phyloP scores from a whole-genome alignment of 2,888 invertebrate species.

The Drosophila emarginata region DNA sequence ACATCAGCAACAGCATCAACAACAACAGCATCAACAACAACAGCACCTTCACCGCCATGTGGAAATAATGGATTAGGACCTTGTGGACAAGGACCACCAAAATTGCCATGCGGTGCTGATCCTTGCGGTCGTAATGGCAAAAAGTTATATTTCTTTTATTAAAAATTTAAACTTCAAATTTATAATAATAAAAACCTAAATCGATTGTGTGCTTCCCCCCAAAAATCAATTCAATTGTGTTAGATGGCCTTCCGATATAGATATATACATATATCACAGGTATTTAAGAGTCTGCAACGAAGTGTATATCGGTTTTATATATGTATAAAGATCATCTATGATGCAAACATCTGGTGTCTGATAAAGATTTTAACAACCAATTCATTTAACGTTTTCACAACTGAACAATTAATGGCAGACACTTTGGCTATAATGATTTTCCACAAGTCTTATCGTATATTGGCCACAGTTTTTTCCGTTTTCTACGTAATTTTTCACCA shows the following conservation, averaged over 20 bases:
- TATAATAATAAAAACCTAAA: background rate
- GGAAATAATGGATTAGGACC: background rate
- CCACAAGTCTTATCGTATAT: constrained; percentile 8
- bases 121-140: background rate
- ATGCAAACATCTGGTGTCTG: constrained; percentile 50
- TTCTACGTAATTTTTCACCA: constrained; percentile 41
- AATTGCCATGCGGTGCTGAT: background rate
- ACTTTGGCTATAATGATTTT: constrained; percentile 20
- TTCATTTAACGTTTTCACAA: constrained; percentile 44
- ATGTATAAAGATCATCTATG: constrained; percentile 47
- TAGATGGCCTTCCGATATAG: background rate
- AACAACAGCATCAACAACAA: too few species aligned
- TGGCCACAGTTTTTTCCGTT: background rate
- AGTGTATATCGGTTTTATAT: background rate
- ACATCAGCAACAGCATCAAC: background rate
- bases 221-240: background rate
- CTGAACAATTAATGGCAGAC: constrained; percentile 33
- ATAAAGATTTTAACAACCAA: constrained; percentile 1
- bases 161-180: background rate
- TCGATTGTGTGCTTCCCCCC: too few species aligned
- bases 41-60: background rate
- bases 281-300: constrained; percentile 20
- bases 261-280: constrained; percentile 19
- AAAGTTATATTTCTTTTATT: constrained; percentile 19
- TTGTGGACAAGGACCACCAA: background rate